A percentile compares a stretch with the other conserved stretches of the same genome.
Conservation (phyloP, 2,888 invertebrate species). For the Smittia aterrima region DNA sequence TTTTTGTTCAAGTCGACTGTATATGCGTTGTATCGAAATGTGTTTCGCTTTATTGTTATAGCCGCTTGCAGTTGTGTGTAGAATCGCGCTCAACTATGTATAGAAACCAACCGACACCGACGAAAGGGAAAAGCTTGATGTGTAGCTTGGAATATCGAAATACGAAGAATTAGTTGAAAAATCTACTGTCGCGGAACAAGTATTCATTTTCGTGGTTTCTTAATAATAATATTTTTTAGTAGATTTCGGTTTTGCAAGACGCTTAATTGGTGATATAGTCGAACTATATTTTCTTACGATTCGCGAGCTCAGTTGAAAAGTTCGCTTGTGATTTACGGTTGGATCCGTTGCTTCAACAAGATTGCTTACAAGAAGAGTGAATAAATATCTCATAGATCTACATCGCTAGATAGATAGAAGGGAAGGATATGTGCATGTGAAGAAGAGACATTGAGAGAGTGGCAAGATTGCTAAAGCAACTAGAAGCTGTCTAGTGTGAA, state of each 20-base stretch:
- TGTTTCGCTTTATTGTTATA: not conserved
- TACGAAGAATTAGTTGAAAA: conserved; percentile 39
- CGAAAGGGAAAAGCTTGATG: not conserved
- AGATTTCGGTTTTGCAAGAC: not conserved
- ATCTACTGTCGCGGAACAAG: conserved; percentile 38
- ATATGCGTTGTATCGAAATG: conserved; percentile 11
- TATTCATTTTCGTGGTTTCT: conserved; percentile 33
- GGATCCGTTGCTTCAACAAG: no score
- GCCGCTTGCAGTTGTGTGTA: not conserved
- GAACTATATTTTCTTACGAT: no score
- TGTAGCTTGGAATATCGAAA: conserved; percentile 17
- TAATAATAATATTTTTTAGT: not conserved
- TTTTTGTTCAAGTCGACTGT: no score
- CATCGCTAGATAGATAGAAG: no score
- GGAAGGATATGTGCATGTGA: not conserved
- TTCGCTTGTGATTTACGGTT: no score
- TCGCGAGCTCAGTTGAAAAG: no score
- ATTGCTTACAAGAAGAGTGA: no score
- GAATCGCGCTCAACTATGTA: not conserved
- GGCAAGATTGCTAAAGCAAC: conserved; percentile 2
- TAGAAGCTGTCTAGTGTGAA: conserved; percentile 19
- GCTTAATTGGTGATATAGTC: not conserved
- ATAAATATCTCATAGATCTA: no score
- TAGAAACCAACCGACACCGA: not conserved
- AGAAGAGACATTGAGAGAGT: conserved; percentile 5